phyloP scores from a whole-genome alignment of 2,113 vertebrate species.

The Larimichthys crocea region DNA sequence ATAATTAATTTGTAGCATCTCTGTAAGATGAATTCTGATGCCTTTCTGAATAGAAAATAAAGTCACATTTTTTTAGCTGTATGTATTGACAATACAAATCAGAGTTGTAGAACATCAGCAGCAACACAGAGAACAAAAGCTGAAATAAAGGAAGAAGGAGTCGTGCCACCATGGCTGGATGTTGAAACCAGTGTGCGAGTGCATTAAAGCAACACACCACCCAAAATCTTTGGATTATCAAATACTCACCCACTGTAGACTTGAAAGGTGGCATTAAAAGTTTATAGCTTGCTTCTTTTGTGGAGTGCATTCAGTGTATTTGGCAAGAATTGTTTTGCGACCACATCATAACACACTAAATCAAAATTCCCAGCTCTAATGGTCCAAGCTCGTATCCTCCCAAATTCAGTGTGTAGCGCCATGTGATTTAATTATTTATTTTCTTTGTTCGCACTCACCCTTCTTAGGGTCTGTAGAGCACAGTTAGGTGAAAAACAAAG shows the following conservation, averaged over 20 bases:
- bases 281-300: not conserved
- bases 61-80: not conserved
- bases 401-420: not conserved
- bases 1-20: not conserved
- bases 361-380: not conserved
- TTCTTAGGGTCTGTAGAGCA: not conserved
- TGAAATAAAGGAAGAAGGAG: not conserved
- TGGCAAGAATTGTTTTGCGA: not conserved
- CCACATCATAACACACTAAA: not conserved
- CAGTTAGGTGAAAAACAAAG: not conserved
- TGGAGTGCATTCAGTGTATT: not conserved
- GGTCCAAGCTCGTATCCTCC: not conserved
- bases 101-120: not conserved
- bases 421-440: not conserved
- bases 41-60: not conserved
- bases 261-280: not conserved
- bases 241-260: not conserved
- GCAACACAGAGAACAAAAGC: not conserved
- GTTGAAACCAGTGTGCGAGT: not conserved
- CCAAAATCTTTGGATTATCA: not conserved
- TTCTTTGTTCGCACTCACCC: too few species aligned
- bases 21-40: not conserved
- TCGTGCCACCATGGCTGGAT: not conserved
- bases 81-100: not conserved
- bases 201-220: not conserved